Base-by-base conservation (phyloP, 2,797 vertebrate species). In the Taenioides sp. region DNA sequence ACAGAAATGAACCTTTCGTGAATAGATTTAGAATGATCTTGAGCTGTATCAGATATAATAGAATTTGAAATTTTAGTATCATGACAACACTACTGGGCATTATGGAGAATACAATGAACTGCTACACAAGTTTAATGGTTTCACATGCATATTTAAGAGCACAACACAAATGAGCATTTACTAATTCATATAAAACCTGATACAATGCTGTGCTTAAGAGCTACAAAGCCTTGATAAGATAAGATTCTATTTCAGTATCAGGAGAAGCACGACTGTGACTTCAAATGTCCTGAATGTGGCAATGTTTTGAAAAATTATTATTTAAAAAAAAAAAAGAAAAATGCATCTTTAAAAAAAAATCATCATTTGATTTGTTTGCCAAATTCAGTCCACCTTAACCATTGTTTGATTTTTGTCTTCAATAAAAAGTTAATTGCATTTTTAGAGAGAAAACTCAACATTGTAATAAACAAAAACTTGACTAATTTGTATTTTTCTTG, bases 151-250 rank as follows among this genome's bases (percentile, higher is more conserved):
- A 77, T 80, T 81, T 83, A 12, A 78, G 50, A 20, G 61, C 62
- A 64, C 86, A 60, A 80, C 16, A 22, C 60, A 80, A 70, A 75
- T 70, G 78, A 74, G 60, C 65, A 79, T 77, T 80, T 81, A 78
- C 65, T 74, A 71, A 76, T 71, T 69, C 40, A 73, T 66, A 77
- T 58, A 86, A 54, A 86, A 87, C 73, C 78, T 25, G 73, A 84
- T 76, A 79, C 67, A n/a, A n/a, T 59, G 18, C 49, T 69, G 71
- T 82, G 68, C 80, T 86, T 80, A 83, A 76, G 50, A 72, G 61
- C 65, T 50, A 78, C 70, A 67, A 57, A 74, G 76, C 66, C 72
- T 34, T 58, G 71, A 72, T 73, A 69, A 81, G 81, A 85, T 70
- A 74, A 17, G 59, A 84, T 75, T 72, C 67, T 73, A 73, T 65